Evolutionary conservation across 2,797 vertebrate genomes (phyloP), one percentile per base, ranked within the genome.

Genomic region (Oryzias dopingdopingensis): DNA sequence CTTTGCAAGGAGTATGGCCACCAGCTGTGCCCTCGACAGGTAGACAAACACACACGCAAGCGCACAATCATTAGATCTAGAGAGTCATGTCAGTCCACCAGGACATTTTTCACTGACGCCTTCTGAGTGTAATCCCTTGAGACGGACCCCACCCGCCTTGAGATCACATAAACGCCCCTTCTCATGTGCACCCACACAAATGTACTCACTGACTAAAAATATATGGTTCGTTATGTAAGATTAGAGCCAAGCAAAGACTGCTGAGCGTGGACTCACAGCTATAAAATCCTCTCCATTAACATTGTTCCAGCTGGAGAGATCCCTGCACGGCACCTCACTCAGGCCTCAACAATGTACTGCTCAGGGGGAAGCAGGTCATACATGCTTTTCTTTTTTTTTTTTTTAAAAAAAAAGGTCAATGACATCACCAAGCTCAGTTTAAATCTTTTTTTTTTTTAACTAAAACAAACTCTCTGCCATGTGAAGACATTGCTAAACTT

Each of bases 1-100:
- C 57, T 96, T 99, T 72, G 97, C 95, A 46, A 92, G 97, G 66
- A 99, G 97, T 71, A 94, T 99, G 95, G 94, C 96, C 58, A 99
- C 97, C 77, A 99, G 97, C 83, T 92, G 90, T 0, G 97, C 97
- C 56, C 83, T 99, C 16, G 97, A 99, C 92, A 96, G 94, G 96
- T 98, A 87, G 37, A 44, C 63, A 26, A 60, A 46, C 12, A 37
- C 32, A 67, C 52, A 65, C 58, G 16, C 57, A 45, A n/a, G 57
- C 29, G 37, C 44, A 49, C 22, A 47, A 1, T 16, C 14, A 12
- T 10, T 16, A 52, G 48, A 43, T 60, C n/a, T 20, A 26, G 29
- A 8, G 13, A 41, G 14, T 50, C 41, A 24, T 49, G 53, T 67
- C 46, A 61, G 47, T 52, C 45, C 40, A 48, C 18, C 41, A 49